phyloP scores from a whole-genome alignment of 1,140 invertebrate genomes.

The Calliopsis andreniformis region DNA sequence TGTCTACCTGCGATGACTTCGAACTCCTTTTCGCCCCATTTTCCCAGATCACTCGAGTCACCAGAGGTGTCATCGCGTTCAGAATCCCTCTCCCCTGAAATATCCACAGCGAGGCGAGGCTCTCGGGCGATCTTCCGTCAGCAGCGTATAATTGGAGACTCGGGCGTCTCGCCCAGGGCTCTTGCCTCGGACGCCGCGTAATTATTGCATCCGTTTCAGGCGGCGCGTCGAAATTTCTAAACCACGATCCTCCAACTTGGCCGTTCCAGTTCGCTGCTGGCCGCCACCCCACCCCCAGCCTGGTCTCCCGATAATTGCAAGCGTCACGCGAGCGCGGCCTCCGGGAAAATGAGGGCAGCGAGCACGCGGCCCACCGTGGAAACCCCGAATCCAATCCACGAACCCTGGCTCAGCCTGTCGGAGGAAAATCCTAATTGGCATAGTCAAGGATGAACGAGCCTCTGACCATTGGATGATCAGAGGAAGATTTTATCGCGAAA shows the following conservation, averaged over 20 bases:
- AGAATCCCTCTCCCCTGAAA: background rate
- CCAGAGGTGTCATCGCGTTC: background rate
- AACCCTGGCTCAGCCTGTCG: background rate
- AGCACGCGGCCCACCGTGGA: background rate
- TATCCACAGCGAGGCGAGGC: background rate
- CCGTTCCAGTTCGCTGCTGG: constrained; percentile 10
- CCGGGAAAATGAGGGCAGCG: constrained; percentile 25
- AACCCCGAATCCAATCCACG: background rate
- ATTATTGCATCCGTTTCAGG: constrained; percentile 44
- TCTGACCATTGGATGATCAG: background rate
- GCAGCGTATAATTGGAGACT: constrained; percentile 29
- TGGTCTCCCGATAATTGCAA: constrained; percentile 33
- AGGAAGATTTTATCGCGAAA: background rate
- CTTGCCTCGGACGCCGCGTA: constrained; percentile 12
- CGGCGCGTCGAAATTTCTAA: constrained; percentile 33
- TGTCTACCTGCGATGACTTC: too few species aligned
- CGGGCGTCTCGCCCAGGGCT: constrained; percentile 22
- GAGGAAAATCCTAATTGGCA: constrained; percentile 26
- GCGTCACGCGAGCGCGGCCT: constrained; percentile 29
- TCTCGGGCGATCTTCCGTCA: background rate
- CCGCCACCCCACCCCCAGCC: background rate
- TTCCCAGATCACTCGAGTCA: background rate
- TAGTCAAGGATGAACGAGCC: background rate
- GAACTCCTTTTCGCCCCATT: too few species aligned
- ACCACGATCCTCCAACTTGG: constrained; percentile 34